phyloP scores from a whole-genome alignment of 2,797 vertebrate genomes.

The Eremophila alpestris region DNA sequence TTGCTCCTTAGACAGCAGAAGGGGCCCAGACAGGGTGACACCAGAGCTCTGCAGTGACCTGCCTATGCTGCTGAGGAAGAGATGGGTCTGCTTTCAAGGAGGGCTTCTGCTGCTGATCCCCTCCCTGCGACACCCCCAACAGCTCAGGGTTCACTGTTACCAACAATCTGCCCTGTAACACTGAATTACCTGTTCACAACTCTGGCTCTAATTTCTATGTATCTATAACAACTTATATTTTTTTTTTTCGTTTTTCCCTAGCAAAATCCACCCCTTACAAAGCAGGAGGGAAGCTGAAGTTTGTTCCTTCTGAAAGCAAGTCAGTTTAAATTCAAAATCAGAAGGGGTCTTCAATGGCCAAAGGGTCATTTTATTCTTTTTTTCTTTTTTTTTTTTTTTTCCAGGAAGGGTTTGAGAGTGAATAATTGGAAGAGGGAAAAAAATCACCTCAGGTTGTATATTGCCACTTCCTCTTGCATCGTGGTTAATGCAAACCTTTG shows the following conservation, averaged over 20 bases:
- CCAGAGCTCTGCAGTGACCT: neutral
- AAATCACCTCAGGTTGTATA: slow-evolving; percentile 58
- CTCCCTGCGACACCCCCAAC: neutral
- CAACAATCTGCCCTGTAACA: neutral
- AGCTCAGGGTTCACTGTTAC: neutral
- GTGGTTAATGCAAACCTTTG: slow-evolving; percentile 74
- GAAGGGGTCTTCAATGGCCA: neutral
- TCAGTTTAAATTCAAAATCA: neutral
- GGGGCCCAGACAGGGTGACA: neutral
- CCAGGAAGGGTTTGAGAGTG: neutral
- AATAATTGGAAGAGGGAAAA: slow-evolving; percentile 43
- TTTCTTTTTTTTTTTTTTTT: neutral
- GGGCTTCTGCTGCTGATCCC: neutral
- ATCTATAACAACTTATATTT: neutral
- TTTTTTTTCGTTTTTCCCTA: neutral
- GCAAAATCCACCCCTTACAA: neutral
- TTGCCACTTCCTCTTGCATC: slow-evolving; percentile 51
- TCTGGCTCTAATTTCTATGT: neutral
- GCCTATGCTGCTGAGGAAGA: neutral
- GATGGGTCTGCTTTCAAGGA: neutral
- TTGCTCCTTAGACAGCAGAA: neutral
- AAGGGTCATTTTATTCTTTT: neutral
- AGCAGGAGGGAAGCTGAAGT: neutral
- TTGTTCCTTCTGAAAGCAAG: neutral
- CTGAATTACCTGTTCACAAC: neutral